Evolutionary conservation across 2,797 vertebrate genomes (phyloP).

Genomic region (Melanotaenia boesemani): DNA sequence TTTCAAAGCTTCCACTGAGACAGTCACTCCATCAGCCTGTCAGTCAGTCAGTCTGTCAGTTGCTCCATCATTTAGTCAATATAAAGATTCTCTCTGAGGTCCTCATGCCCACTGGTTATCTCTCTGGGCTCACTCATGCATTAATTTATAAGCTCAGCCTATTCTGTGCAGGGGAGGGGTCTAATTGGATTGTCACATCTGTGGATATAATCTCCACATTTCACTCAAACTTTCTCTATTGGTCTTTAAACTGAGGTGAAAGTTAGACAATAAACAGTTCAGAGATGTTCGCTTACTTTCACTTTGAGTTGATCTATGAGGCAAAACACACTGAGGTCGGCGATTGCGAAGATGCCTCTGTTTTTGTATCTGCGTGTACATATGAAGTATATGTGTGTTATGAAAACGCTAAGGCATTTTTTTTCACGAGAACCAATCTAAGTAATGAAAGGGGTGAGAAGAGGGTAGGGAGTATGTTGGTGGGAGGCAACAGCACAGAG

Average conservation of each 20-base stretch:
- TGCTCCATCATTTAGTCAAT: constrained; percentile 77
- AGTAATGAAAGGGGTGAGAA: constrained; percentile 77
- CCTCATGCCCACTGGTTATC: constrained; percentile 74
- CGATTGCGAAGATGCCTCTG: constrained; percentile 3
- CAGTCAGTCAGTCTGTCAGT: constrained; percentile 71
- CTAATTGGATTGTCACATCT: constrained; percentile 74
- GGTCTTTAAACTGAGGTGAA: constrained; percentile 34
- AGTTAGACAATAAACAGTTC: constrained; percentile 32
- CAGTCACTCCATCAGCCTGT: constrained; percentile 68
- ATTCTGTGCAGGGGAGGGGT: constrained; percentile 48
- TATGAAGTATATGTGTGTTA: constrained; percentile 48
- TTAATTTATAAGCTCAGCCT: constrained; percentile 74
- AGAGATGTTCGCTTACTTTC: constrained; percentile 17
- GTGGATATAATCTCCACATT: constrained; percentile 62
- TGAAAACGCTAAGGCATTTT: constrained; percentile 63
- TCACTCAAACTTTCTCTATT: constrained; percentile 34
- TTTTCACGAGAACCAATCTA: constrained; percentile 76
- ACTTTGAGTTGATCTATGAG: constrained; percentile 18
- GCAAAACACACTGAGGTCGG: constrained; percentile 8
- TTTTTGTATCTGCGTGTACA: constrained; percentile 17
- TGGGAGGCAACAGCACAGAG: constrained; percentile 58
- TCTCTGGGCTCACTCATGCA: constrained; percentile 73
- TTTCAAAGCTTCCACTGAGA: constrained; percentile 74
- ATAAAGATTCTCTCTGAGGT: constrained; percentile 76
- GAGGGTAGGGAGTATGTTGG: constrained; percentile 60